phyloP scores from a whole-genome alignment of 2,888 invertebrate species.

The Podotricha telesiphe region DNA sequence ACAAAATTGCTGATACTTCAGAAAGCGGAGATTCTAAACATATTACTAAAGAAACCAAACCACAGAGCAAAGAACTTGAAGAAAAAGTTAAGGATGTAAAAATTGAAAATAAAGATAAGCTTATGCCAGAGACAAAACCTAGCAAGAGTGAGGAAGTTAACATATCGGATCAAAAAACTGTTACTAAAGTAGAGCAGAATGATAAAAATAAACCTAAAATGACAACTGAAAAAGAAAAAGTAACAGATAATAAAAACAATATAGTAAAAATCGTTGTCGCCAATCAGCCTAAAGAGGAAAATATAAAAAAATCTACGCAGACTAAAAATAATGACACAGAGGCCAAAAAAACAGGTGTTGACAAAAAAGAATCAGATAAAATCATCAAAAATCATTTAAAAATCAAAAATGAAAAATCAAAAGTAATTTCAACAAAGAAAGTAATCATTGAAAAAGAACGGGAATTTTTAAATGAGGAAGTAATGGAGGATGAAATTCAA shows the following conservation, averaged over 20 bases:
- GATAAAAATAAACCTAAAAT: background rate
- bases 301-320: background rate
- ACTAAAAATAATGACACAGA: background rate
- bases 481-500: constrained; percentile 27
- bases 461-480: constrained; percentile 13
- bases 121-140: background rate
- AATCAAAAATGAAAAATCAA: constrained; percentile 4
- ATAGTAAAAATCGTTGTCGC: background rate
- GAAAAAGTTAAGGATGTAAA: background rate
- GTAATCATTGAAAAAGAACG: background rate
- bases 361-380: constrained; percentile 6
- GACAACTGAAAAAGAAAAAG: background rate
- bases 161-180: background rate
- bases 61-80: background rate
- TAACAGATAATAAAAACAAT: background rate
- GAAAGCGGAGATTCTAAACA: background rate
- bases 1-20: background rate
- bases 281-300: constrained; percentile 3
- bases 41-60: background rate
- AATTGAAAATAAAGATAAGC: background rate
- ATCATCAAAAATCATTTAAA: background rate
- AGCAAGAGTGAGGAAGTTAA: background rate
- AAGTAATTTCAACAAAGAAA: background rate
- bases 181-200: background rate
- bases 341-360: background rate